Evolutionary conservation across 2,113 vertebrate genomes (phyloP).

Genomic region (Lepus timidus): DNA sequence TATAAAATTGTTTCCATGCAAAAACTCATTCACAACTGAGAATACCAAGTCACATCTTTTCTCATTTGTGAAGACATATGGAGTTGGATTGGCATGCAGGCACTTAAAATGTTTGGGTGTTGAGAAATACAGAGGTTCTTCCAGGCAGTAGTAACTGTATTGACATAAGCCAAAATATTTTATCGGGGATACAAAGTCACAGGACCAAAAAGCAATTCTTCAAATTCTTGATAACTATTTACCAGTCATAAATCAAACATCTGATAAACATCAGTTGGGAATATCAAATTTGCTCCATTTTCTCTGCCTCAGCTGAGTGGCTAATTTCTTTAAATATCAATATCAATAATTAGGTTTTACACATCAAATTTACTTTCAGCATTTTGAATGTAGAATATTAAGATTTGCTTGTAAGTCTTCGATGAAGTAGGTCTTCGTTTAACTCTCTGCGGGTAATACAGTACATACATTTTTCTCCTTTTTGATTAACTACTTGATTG

Average conservation of each 20-base stretch:
- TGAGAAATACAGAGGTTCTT: conserved; percentile 8
- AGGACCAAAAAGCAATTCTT: neutral
- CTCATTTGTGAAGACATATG: conserved; percentile 12
- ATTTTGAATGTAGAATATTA: conserved; percentile 56
- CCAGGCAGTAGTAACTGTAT: neutral
- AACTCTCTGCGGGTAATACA: neutral
- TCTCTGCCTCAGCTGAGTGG: neutral
- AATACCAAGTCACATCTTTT: neutral
- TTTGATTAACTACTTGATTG: conserved; percentile 14
- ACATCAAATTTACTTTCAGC: conserved; percentile 28
- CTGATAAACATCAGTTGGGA: neutral
- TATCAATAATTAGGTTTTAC: conserved; percentile 25
- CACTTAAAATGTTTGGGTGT: neutral
- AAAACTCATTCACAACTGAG: conserved; percentile 22
- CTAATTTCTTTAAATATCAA: conserved; percentile 27
- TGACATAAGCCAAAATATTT: neutral
- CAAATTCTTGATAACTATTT: neutral
- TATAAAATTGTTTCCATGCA: conserved; percentile 36
- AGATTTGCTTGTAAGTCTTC: neutral
- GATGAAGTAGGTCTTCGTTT: conserved; percentile 27
- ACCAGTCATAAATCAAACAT: conserved; percentile 5
- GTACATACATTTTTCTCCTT: neutral
- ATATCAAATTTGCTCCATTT: conserved; percentile 47
- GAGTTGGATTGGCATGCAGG: neutral
- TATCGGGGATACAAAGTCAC: neutral